Conservation (phyloP, 2,888 invertebrate species). For the Torymus texanus region DNA sequence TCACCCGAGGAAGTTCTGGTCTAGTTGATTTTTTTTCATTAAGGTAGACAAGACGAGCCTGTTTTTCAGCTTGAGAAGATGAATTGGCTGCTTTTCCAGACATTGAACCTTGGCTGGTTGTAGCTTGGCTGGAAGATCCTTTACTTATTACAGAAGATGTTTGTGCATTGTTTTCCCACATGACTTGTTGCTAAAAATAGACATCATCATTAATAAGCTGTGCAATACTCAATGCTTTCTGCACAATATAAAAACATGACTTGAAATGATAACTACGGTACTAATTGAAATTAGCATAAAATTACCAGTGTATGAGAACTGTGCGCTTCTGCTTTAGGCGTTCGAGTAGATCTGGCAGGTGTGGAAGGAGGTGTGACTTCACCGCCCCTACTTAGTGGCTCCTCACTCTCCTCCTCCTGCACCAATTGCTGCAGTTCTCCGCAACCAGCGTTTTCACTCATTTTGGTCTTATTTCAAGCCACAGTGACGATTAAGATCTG, state of each 20-base stretch:
- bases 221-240: conserved; percentile 15
- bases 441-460: conserved; percentile 73
- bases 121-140: conserved; percentile 72
- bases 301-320: conserved; percentile 61
- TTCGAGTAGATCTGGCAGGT: conserved; percentile 69
- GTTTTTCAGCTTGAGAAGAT: conserved; percentile 65
- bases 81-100: conserved; percentile 68
- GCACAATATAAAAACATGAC: conserved; percentile 57
- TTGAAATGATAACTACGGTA: not conserved
- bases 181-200: conserved; percentile 68
- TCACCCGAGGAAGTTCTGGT: conserved; percentile 66
- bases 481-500: not conserved
- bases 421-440: conserved; percentile 75
- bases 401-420: conserved; percentile 74
- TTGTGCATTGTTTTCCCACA: conserved; percentile 70
- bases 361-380: conserved; percentile 75
- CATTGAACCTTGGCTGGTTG: conserved; percentile 71
- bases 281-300: conserved; percentile 6
- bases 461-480: conserved; percentile 54
- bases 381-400: conserved; percentile 68
- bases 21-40: conserved; percentile 69
- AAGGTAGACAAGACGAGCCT: conserved; percentile 67
- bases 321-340: conserved; percentile 68
- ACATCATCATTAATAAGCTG: conserved; percentile 6
- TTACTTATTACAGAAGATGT: conserved; percentile 71